Conservation (phyloP, 2,113 vertebrate genomes). For the Notiomystis cincta region DNA sequence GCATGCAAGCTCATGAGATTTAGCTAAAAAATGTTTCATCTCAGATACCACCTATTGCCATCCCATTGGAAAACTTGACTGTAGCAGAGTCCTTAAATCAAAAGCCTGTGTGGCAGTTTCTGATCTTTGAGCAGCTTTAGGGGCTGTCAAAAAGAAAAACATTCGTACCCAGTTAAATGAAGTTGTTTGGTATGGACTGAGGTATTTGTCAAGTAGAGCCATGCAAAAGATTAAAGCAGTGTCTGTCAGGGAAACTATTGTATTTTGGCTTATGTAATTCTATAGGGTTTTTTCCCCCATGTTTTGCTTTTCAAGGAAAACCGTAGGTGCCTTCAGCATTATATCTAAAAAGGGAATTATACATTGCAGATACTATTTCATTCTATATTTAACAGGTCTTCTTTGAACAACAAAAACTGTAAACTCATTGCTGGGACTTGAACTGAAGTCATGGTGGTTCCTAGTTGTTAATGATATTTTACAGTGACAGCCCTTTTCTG, state of each 20-base stretch:
- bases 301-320: neutral
- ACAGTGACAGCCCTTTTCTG: neutral
- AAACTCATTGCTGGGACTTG: neutral
- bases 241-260: neutral
- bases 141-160: neutral
- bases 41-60: neutral
- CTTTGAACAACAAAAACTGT: neutral
- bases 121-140: neutral
- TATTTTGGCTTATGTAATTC: neutral
- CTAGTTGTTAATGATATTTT: slow-evolving; percentile 19
- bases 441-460: neutral
- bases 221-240: slow-evolving; percentile 4
- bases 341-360: slow-evolving; percentile 23
- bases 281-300: neutral
- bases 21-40: neutral
- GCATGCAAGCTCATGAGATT: neutral
- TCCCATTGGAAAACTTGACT: neutral
- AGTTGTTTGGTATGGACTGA: neutral
- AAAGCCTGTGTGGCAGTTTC: neutral
- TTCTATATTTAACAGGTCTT: slow-evolving; percentile 34
- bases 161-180: neutral
- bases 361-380: slow-evolving; percentile 13
- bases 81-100: neutral
- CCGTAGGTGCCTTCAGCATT: neutral
- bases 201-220: slow-evolving; percentile 4